Conservation (phyloP, 2,797 vertebrate species). For the Crocidura indochinensis region DNA sequence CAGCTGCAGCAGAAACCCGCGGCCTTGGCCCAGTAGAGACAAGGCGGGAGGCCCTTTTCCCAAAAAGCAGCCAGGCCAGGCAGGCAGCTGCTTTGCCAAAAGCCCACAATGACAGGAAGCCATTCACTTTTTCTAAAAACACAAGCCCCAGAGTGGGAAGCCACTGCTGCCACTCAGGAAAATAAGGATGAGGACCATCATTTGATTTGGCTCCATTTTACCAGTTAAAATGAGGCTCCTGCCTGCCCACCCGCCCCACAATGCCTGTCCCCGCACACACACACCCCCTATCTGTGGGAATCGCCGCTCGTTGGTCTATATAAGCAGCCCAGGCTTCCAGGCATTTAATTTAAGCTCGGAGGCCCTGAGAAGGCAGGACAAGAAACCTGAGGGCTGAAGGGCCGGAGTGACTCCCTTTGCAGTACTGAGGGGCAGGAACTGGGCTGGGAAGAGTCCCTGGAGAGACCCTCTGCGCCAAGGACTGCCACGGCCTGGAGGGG, state of each 20-base stretch:
- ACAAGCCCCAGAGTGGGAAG: constrained; percentile 32
- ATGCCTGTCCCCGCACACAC: constrained; percentile 33
- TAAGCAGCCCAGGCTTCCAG: constrained; percentile 78
- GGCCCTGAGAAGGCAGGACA: constrained; percentile 69
- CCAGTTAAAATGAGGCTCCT: constrained; percentile 63
- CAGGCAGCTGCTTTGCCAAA: background rate
- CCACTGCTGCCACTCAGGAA: constrained; percentile 74
- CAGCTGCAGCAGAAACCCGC: background rate
- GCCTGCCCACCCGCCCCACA: background rate
- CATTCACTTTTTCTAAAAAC: constrained; percentile 61
- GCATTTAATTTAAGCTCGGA: constrained; percentile 74
- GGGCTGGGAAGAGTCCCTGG: background rate
- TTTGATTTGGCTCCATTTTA: constrained; percentile 77
- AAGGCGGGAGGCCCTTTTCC: background rate
- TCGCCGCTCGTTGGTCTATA: constrained; percentile 81
- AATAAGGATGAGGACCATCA: constrained; percentile 80
- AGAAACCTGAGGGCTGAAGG: constrained; percentile 65
- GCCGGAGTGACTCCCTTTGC: constrained; percentile 49
- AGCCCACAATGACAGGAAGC: constrained; percentile 41
- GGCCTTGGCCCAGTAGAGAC: background rate
- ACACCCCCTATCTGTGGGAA: constrained; percentile 76
- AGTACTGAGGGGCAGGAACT: background rate
- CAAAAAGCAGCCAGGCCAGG: background rate
- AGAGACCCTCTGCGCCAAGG: constrained; percentile 68
- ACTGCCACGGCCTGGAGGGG: constrained; percentile 76